A percentile compares a stretch with the other conserved stretches of the same genome.
phyloP scores from a whole-genome alignment of 2,113 vertebrate species.

The Monarcha castaneiventris region DNA sequence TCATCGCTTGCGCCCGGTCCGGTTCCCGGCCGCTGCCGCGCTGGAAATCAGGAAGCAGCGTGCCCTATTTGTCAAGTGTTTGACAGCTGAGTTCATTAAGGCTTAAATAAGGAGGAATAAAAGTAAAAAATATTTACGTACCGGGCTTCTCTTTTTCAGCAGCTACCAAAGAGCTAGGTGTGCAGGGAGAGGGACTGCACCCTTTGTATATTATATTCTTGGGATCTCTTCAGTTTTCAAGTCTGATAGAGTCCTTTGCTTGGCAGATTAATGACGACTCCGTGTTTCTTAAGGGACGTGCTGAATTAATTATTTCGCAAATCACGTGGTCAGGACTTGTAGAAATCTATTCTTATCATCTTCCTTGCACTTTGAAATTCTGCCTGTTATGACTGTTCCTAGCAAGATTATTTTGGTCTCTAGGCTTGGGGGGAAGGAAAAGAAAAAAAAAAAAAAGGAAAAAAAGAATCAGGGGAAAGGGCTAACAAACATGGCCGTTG shows the following conservation, averaged over 20 bases:
- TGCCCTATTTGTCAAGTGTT: conserved; percentile 90
- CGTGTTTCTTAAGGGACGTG: conserved; percentile 99
- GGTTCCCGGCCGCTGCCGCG: conserved; percentile 77
- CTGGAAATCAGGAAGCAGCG: conserved; percentile 85
- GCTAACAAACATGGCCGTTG: conserved; percentile 78
- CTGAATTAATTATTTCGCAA: conserved; percentile 99
- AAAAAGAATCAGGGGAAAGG: conserved; percentile 65
- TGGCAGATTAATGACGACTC: conserved; percentile 99
- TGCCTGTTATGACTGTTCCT: conserved; percentile 80
- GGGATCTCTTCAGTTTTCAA: conserved; percentile 99
- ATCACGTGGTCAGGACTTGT: conserved; percentile 98
- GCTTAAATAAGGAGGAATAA: conserved; percentile 86
- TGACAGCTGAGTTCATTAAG: conserved; percentile 94
- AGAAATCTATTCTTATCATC: conserved; percentile 94
- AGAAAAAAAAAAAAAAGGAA: background rate
- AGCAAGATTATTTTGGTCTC: conserved; percentile 72
- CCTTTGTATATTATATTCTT: conserved; percentile 96
- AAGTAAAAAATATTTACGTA: conserved; percentile 94
- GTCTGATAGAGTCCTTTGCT: conserved; percentile 99
- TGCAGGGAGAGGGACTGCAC: conserved; percentile 84
- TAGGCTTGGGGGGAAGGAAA: background rate
- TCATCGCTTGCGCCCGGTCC: conserved; percentile 78
- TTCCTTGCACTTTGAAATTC: conserved; percentile 86
- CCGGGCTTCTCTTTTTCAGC: conserved; percentile 86
- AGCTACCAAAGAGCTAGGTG: conserved; percentile 82